Conservation (phyloP, 2,888 invertebrate species). For the Drosophila nigricruria region DNA sequence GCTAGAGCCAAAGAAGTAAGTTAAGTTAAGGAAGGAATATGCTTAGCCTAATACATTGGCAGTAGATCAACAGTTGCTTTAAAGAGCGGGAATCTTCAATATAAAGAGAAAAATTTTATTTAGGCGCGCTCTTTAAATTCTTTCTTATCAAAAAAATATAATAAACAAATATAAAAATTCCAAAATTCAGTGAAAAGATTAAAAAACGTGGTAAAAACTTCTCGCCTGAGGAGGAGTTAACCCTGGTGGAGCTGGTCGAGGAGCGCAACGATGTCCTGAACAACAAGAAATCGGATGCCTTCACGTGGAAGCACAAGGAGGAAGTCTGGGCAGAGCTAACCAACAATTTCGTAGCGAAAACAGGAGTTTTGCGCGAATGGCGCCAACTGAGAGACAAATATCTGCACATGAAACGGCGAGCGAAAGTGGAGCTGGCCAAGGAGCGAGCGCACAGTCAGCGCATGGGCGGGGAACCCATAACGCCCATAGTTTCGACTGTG, state of each 20-base stretch:
- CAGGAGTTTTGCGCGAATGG: conserved; percentile 14
- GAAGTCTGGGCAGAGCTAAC: conserved; percentile 18
- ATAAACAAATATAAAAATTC: background rate
- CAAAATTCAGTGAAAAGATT: conserved; percentile 12
- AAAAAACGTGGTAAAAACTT: conserved; percentile 23
- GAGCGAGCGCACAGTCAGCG: conserved; percentile 5
- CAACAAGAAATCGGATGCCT: conserved; percentile 17
- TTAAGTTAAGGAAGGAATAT: background rate
- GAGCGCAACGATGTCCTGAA: conserved; percentile 21
- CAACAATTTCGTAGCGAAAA: conserved; percentile 1
- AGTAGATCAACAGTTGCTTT: background rate
- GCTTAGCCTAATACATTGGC: background rate
- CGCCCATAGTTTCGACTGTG: conserved; percentile 16
- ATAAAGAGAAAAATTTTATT: background rate
- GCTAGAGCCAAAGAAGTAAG: conserved; percentile 20
- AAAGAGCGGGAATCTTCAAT: background rate
- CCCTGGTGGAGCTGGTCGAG: conserved; percentile 15
- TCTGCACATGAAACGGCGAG: conserved; percentile 21
- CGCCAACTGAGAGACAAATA: conserved; percentile 18
- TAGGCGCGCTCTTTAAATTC: background rate
- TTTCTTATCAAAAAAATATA: background rate
- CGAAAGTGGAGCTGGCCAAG: conserved; percentile 22
- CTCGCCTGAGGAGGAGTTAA: conserved; percentile 16
- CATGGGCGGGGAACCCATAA: conserved; percentile 2
- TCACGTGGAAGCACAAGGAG: conserved; percentile 21